Evolutionary conservation across 2,888 invertebrate species (phyloP).

Genomic region (Slavum lentiscoides): DNA sequence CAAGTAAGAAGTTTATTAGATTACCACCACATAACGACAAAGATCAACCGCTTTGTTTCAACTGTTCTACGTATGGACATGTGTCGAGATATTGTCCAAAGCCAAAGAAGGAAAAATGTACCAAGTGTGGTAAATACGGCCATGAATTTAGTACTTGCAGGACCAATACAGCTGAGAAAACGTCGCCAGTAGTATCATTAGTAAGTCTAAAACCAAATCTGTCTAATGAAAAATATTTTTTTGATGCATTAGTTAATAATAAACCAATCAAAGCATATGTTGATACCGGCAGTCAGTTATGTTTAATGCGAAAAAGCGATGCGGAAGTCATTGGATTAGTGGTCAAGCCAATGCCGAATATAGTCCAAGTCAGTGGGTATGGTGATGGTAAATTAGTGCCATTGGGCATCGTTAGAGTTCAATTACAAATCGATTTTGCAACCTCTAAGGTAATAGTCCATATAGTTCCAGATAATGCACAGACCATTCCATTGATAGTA

Average conservation of each 20-base stretch:
- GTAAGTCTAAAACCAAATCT: neutral
- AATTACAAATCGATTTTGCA: neutral
- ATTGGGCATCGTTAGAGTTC: neutral
- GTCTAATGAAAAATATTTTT: neutral
- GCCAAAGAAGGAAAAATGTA: slow-evolving; percentile 11
- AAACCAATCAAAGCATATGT: too few species aligned
- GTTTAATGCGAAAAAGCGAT: too few species aligned
- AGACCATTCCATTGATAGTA: neutral
- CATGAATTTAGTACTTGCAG: neutral
- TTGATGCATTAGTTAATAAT: too few species aligned
- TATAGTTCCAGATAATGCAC: neutral
- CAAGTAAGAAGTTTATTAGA: neutral
- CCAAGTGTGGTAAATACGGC: slow-evolving; percentile 1
- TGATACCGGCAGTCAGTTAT: too few species aligned
- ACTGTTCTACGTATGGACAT: neutral
- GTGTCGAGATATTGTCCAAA: neutral
- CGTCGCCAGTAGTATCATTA: neutral
- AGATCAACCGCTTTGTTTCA: slow-evolving; percentile 8
- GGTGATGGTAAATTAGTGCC: neutral
- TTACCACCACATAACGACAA: neutral
- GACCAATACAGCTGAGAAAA: neutral
- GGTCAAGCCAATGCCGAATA: too few species aligned
- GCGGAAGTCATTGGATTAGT: too few species aligned
- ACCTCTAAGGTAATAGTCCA: neutral
- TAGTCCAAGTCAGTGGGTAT: too few species aligned